phyloP scores from a whole-genome alignment of 2,113 vertebrate species.

The Sphyrna mokarran region DNA sequence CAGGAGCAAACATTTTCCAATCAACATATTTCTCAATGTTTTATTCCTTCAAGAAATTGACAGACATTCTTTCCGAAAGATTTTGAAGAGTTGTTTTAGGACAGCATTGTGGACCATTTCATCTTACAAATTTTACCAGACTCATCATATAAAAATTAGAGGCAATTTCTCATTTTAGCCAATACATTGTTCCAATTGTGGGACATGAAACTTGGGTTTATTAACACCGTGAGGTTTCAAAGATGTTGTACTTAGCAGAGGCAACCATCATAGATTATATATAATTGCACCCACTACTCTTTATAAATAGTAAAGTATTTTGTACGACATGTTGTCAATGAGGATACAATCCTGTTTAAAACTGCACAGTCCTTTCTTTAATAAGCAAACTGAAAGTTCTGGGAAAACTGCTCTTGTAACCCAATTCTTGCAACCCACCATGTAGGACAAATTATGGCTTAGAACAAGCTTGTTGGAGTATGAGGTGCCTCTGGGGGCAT shows the following conservation, averaged over 20 bases:
- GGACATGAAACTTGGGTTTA: not conserved
- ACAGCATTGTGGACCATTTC: not conserved
- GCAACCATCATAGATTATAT: not conserved
- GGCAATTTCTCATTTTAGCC: not conserved
- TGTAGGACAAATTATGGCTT: not conserved
- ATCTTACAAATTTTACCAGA: not conserved
- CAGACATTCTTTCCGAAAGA: not conserved
- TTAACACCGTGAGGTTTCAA: not conserved
- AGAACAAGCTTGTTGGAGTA: not conserved
- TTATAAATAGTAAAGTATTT: not conserved
- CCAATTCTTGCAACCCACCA: not conserved
- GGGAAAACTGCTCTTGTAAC: not conserved
- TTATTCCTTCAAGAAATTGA: not conserved
- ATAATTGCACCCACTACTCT: not conserved
- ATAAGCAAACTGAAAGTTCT: not conserved
- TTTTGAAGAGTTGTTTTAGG: not conserved
- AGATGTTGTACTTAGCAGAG: not conserved
- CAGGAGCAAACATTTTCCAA: not conserved
- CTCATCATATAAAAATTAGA: not conserved
- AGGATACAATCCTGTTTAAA: not conserved
- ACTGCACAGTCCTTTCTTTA: not conserved
- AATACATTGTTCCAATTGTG: not conserved
- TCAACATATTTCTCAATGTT: not conserved
- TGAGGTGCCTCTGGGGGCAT: not conserved
- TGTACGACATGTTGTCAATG: not conserved